Conservation (phyloP, 1,140 invertebrate genomes). For the Euborellia annulipes region DNA sequence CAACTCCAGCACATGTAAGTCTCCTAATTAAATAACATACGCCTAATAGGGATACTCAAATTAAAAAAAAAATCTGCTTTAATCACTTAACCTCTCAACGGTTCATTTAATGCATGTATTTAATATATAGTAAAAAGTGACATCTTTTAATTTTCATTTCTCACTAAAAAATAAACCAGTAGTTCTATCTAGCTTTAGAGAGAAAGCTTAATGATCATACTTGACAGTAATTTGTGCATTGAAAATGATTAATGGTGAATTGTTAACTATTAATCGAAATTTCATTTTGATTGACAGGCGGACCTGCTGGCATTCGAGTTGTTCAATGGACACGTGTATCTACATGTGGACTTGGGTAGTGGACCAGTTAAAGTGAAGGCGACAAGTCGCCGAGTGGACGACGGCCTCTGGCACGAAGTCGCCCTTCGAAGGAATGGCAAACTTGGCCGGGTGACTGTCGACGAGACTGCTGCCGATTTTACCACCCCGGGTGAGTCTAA, state of each 20-base stretch:
- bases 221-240: no score
- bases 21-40: no score
- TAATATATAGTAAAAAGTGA: not conserved
- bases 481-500: slow-evolving; percentile 53
- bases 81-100: not conserved
- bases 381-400: slow-evolving; percentile 66
- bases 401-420: slow-evolving; percentile 84
- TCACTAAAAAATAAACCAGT: not conserved
- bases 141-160: not conserved
- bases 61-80: no score
- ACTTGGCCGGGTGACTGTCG: slow-evolving; percentile 77
- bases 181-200: not conserved
- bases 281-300: slow-evolving; percentile 42
- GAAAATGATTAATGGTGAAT: no score
- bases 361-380: slow-evolving; percentile 71
- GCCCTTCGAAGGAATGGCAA: slow-evolving; percentile 58
- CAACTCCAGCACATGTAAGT: slow-evolving; percentile 38
- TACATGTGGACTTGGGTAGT: slow-evolving; percentile 83
- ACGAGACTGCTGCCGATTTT: slow-evolving; percentile 78
- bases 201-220: not conserved
- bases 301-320: slow-evolving; percentile 90
- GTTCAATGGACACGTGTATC: slow-evolving; percentile 79
- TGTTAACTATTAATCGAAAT: no score
- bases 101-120: not conserved
- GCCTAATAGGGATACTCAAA: no score